These are phyloP conservation scores for Parauchenoglanis punctatus DNA, from an alignment of 2,797 vertebrate species.

Conservation along the genomic window DNA sequence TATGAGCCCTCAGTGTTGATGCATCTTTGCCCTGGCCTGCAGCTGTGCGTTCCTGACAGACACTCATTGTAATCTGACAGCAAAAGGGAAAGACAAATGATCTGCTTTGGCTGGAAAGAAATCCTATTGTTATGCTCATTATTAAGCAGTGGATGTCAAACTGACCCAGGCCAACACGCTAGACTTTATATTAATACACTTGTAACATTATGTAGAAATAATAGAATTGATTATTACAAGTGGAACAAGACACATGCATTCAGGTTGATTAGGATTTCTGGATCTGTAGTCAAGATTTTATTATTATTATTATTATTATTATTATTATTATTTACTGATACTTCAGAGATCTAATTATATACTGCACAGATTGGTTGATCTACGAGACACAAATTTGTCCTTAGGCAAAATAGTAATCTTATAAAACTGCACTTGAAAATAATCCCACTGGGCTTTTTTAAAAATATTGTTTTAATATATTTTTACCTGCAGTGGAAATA, in stretches of 20 bases:
- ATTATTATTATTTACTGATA: neutral
- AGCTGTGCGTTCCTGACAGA: conserved; percentile 77
- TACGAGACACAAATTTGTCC: neutral
- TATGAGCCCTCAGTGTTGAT: conserved; percentile 87
- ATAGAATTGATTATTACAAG: neutral
- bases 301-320: neutral
- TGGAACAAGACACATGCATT: neutral
- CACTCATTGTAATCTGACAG: conserved; percentile 87
- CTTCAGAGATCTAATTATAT: neutral
- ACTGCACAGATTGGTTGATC: neutral
- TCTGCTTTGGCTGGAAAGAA: neutral
- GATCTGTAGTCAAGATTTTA: neutral
- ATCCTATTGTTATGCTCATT: neutral
- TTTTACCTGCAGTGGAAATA: neutral
- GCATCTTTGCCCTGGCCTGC: conserved; percentile 80
- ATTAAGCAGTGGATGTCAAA: neutral
- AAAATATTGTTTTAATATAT: neutral
- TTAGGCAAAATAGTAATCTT: neutral
- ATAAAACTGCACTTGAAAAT: neutral
- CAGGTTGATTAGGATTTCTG: neutral
- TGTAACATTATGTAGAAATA: neutral
- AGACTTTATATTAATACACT: neutral
- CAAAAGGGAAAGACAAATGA: neutral
- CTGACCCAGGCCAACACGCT: neutral
- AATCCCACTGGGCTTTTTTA: too few relatives aligned